Base-by-base conservation (phyloP, 2,113 vertebrate species). In the Nannobrachium achirus region DNA sequence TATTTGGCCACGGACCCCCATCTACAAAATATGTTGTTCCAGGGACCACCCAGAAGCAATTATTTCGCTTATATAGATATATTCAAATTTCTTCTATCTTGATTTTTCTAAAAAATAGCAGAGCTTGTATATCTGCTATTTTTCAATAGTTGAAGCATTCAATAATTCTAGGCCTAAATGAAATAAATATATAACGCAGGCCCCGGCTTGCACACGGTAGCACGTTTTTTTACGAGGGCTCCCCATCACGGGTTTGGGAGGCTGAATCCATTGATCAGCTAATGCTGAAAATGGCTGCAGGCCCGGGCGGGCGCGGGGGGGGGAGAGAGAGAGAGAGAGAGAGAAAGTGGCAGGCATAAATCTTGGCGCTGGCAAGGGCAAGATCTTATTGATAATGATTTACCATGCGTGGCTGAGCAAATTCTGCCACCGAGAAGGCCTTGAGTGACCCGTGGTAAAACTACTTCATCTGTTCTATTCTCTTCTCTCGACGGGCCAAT, bases 251-350 rank as follows among this genome's bases (percentile, higher is more conserved):
- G 61, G 73, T 63, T 65, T 18, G 55, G 41, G n/a, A 67, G 65
- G 68, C 57, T 79, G 57, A 63, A 64, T 18, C 13, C 64, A 78
- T 63, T 74, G 73, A 88, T 79, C 75, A 56, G 52, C 58, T 71
- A 71, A 74, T 83, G 71, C 48, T 58, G 41, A 48, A 70, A 69
- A 67, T 83, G 76, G 66, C 72, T 62, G 70, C 41, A 33, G 56
- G 63, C 75, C 56, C 62, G 73, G 72, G 44, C 57, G 53, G 55
- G 48, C n/a, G n/a, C n/a, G n/a, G n/a, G n/a, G n/a, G n/a, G n/a
- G n/a, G n/a, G n/a, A n/a, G n/a, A n/a, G n/a, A n/a, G n/a, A n/a
- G n/a, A n/a, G n/a, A n/a, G n/a, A n/a, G n/a, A n/a, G n/a, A n/a
- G 19, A 56, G 20, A 55, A 56, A 66, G 46, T 48, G 51, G 56